phyloP scores from a whole-genome alignment of 2,888 invertebrate genomes.

The Schizaphis graminum region DNA sequence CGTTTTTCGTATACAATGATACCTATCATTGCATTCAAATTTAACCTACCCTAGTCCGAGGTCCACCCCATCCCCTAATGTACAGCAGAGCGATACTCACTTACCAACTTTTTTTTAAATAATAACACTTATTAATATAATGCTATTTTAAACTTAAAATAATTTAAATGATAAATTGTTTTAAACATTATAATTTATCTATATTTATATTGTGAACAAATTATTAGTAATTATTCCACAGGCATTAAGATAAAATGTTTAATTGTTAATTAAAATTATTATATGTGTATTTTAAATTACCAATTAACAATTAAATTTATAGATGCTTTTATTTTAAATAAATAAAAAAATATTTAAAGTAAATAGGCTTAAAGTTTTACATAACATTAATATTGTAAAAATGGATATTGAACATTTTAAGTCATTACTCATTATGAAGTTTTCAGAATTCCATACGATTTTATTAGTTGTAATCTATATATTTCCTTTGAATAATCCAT shows the following conservation, averaged over 20 bases:
- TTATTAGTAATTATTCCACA: not conserved
- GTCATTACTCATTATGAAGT: not conserved
- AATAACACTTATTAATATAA: no score
- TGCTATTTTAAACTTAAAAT: not conserved
- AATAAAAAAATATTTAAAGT: not conserved
- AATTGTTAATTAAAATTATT: not conserved
- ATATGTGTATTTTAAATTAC: not conserved
- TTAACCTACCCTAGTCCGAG: no score
- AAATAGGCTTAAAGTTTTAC: not conserved
- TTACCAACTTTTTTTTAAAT: no score
- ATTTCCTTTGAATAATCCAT: not conserved
- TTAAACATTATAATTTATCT: not conserved
- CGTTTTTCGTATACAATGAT: no score
- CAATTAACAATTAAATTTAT: not conserved
- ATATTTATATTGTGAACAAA: not conserved
- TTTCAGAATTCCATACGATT: not conserved
- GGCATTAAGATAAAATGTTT: not conserved
- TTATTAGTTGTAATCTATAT: constrained; percentile 2
- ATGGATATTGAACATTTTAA: not conserved
- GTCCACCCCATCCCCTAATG: no score
- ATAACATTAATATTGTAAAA: not conserved
- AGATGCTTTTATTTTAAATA: not conserved
- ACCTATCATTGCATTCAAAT: no score
- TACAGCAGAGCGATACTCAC: no score
- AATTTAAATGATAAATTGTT: not conserved